These are phyloP conservation scores for Phoenoteleia sp. DNA, from an alignment of 2,888 invertebrate species.

Conservation along the genomic window DNA sequence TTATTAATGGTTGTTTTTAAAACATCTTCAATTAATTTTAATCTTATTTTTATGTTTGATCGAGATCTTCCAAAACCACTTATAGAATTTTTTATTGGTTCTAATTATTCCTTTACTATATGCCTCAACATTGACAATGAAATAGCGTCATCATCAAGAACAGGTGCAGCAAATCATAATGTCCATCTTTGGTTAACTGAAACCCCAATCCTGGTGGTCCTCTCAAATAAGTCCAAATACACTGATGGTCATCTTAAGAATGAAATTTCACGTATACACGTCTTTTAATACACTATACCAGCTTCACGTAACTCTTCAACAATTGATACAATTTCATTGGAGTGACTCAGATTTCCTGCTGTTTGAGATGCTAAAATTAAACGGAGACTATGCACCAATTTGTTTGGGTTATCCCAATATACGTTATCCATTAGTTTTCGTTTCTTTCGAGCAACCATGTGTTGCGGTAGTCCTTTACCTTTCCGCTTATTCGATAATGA, in stretches of 20 bases:
- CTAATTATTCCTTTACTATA: not conserved
- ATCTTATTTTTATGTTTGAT: not conserved
- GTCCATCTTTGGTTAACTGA: not conserved
- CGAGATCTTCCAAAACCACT: not conserved
- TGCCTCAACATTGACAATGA: not conserved
- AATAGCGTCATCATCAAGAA: not conserved
- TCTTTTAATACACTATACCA: conserved; percentile 68
- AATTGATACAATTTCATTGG: too few relatives aligned
- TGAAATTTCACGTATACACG: not conserved
- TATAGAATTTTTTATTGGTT: not conserved
- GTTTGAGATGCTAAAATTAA: conserved; percentile 62
- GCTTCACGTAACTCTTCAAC: too few relatives aligned
- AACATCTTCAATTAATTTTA: conserved; percentile 1
- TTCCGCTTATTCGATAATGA: too few relatives aligned
- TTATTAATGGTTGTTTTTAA: not conserved
- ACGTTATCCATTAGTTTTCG: too few relatives aligned
- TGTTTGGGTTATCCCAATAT: too few relatives aligned
- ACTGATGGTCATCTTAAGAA: conserved; percentile 14
- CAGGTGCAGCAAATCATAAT: not conserved
- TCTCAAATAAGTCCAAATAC: conserved; percentile 13
- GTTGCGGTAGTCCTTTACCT: too few relatives aligned
- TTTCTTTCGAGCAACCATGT: too few relatives aligned
- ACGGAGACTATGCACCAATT: conserved; percentile 57
- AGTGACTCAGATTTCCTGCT: conserved; percentile 62
- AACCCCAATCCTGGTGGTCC: not conserved